phyloP scores from a whole-genome alignment of 2,113 vertebrate species.

The Tragelaphus buxtoni region DNA sequence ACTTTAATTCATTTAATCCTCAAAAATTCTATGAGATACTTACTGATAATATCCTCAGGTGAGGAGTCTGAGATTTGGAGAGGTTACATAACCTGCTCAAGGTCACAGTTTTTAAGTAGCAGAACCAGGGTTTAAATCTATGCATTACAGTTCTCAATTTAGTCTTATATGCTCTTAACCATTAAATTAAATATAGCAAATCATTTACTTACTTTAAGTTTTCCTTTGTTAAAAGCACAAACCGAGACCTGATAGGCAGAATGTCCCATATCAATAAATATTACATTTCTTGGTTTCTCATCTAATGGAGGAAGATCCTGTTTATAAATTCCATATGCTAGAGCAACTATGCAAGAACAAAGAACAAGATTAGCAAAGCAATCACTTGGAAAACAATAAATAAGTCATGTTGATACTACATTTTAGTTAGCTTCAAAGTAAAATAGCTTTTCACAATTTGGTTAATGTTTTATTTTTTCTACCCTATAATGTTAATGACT shows the following conservation, averaged over 20 bases:
- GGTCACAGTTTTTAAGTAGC: background rate
- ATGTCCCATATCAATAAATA: slow-evolving; percentile 96
- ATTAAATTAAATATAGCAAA: background rate
- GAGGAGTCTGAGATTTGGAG: background rate
- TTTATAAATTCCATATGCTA: slow-evolving; percentile 98
- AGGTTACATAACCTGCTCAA: background rate
- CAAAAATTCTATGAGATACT: background rate
- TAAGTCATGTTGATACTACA: background rate
- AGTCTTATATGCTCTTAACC: background rate
- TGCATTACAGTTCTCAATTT: background rate
- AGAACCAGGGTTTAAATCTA: background rate
- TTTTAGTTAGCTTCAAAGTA: slow-evolving; percentile 14
- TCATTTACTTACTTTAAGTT: slow-evolving; percentile 89
- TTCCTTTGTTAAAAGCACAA: slow-evolving; percentile 97
- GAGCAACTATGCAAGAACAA: slow-evolving; percentile 87
- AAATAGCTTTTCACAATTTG: slow-evolving; percentile 15
- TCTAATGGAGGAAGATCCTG: slow-evolving; percentile 93
- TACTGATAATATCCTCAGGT: background rate
- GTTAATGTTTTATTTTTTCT: background rate
- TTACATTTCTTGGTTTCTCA: slow-evolving; percentile 94
- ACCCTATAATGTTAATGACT: background rate
- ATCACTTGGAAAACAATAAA: background rate
- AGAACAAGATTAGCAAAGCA: slow-evolving; percentile 3
- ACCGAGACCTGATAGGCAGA: slow-evolving; percentile 94
- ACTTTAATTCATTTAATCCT: background rate